A percentile compares a stretch with the other conserved stretches of the same genome.
Conservation (phyloP, 35 echinoderm and acorn worm genomes). For the Ophiothrix spiculata region DNA sequence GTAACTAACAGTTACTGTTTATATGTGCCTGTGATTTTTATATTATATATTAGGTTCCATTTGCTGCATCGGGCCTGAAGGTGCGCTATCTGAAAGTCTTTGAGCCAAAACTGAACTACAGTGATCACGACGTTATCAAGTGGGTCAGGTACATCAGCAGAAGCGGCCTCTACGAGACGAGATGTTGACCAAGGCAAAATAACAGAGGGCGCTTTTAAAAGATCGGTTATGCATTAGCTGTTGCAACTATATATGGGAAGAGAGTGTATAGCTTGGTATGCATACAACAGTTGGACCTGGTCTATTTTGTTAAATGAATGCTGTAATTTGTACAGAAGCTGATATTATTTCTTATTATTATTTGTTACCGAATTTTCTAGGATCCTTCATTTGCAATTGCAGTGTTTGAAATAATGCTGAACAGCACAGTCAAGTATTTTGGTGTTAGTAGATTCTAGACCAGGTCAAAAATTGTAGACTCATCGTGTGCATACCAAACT, state of each 20-base stretch:
- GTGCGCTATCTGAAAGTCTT: slow-evolving; percentile 99
- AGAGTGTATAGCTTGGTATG: too few species aligned
- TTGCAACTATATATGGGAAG: neutral
- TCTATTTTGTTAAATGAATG: too few species aligned
- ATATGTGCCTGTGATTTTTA: neutral
- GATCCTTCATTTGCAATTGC: too few species aligned
- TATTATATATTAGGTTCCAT: slow-evolving; percentile 71
- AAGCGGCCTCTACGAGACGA: slow-evolving; percentile 97
- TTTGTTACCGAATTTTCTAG: too few species aligned
- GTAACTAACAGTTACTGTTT: neutral
- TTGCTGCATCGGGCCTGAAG: slow-evolving; percentile 97
- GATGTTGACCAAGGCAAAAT: slow-evolving; percentile 63
- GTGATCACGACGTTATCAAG: slow-evolving; percentile 99
- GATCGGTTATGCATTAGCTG: neutral
- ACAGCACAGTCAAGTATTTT: too few species aligned
- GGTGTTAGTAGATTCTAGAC: too few species aligned
- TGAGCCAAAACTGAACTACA: slow-evolving; percentile 98
- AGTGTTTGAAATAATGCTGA: too few species aligned
- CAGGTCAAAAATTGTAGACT: too few species aligned
- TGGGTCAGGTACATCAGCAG: slow-evolving; percentile 97
- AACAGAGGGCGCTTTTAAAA: neutral
- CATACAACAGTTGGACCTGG: too few species aligned
- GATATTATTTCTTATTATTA: too few species aligned
- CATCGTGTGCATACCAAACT: too few species aligned
- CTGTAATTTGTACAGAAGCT: too few species aligned